A percentile compares a stretch with the other conserved stretches of the same genome.
phyloP scores from a whole-genome alignment of 37 sponge, comb jelly and placozoan genomes.

The Hexactinellida sp. region DNA sequence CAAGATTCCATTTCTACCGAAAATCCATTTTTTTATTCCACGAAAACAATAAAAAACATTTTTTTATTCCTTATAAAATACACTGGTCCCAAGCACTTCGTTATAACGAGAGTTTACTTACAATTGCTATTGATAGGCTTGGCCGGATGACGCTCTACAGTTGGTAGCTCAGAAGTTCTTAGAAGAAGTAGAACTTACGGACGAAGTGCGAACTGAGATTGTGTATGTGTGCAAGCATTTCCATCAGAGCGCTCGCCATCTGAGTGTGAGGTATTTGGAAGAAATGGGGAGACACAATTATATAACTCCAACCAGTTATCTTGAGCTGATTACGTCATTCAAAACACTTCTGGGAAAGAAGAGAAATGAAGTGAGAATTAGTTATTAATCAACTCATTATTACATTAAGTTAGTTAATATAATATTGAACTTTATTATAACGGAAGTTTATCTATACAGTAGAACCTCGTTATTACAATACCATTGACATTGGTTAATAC shows the following conservation, averaged over 20 bases:
- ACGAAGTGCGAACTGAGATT: conserved; percentile 49
- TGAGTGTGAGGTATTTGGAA: conserved; percentile 34
- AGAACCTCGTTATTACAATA: no score
- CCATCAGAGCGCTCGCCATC: conserved; percentile 65
- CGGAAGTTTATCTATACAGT: no score
- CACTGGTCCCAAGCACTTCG: no score
- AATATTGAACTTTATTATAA: no score
- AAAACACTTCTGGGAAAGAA: conserved; percentile 68
- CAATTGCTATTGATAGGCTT: conserved; percentile 28
- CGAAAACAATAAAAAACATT: no score
- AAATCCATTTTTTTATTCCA: no score
- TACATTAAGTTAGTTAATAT: no score
- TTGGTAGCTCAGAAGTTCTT: conserved; percentile 92
- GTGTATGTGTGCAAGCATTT: conserved; percentile 82
- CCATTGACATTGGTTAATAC: no score
- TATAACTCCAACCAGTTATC: conserved; percentile 93
- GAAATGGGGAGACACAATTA: conserved; percentile 85
- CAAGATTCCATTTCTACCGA: no score
- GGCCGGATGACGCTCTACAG: conserved; percentile 94
- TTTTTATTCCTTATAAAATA: no score
- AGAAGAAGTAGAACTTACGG: conserved; percentile 77
- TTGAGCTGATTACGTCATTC: conserved; percentile 95
- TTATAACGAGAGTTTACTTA: no score
- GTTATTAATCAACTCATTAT: no score
- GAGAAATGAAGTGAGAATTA: conserved; percentile 50